Conservation (phyloP, 2,113 vertebrate species). For the Phainopepla nitens region DNA sequence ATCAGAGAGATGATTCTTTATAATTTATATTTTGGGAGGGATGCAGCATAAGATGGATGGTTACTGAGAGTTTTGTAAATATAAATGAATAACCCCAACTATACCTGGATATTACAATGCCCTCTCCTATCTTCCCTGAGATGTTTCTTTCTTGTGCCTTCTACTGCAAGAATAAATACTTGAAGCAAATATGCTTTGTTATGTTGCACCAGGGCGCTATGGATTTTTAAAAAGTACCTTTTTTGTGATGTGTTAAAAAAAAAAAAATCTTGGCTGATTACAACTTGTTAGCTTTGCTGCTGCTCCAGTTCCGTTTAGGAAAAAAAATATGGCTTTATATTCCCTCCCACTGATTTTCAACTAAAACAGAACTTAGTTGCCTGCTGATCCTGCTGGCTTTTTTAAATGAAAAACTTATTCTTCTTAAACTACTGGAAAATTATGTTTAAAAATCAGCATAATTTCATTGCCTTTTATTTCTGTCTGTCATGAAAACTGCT, state of each 20-base stretch:
- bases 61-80: background rate
- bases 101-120: background rate
- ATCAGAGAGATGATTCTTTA: background rate
- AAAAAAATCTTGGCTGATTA: constrained; percentile 66
- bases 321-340: constrained; percentile 74
- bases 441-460: constrained; percentile 82
- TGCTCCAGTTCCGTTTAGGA: constrained; percentile 71
- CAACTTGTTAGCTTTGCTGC: constrained; percentile 70
- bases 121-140: background rate
- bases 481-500: constrained; percentile 66
- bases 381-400: constrained; percentile 80
- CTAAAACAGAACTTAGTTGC: constrained; percentile 81
- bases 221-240: constrained; percentile 38
- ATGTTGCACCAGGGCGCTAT: background rate
- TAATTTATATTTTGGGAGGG: background rate
- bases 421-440: constrained; percentile 82
- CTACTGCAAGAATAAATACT: background rate
- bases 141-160: background rate
- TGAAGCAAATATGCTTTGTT: constrained; percentile 10
- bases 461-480: constrained; percentile 74
- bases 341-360: constrained; percentile 80
- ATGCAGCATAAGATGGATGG: background rate
- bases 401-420: constrained; percentile 81
- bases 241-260: constrained; percentile 22
- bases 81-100: background rate